These are phyloP conservation scores for Dunckerocampus dactyliophorus DNA, from an alignment of 2,113 vertebrate species.

Conservation along the genomic window DNA sequence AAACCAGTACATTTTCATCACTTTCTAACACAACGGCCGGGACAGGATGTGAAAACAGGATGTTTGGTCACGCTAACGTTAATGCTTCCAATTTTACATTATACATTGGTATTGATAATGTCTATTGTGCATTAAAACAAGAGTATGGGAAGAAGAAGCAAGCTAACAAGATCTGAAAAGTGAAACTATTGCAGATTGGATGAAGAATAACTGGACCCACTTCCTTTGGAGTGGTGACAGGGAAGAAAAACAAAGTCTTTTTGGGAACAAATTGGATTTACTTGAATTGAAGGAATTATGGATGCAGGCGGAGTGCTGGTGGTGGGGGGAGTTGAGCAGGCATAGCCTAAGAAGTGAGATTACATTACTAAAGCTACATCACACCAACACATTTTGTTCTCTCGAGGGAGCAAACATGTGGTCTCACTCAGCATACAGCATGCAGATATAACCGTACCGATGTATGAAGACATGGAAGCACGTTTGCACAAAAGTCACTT, in stretches of 20 bases:
- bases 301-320: constrained; percentile 11
- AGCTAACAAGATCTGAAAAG: constrained; percentile 4
- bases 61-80: too few species aligned
- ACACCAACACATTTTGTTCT: constrained; percentile 21
- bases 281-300: constrained; percentile 39
- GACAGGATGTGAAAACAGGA: too few species aligned
- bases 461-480: neutral
- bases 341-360: constrained; percentile 53
- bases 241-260: constrained; percentile 45
- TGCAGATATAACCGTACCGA: too few species aligned
- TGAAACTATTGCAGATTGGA: too few species aligned
- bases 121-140: too few species aligned
- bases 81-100: too few species aligned
- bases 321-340: constrained; percentile 18
- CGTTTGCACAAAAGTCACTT: constrained; percentile 21
- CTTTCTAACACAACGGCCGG: too few species aligned
- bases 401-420: too few species aligned
- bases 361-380: constrained; percentile 50
- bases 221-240: constrained; percentile 40
- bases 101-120: too few species aligned
- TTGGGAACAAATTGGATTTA: constrained; percentile 48
- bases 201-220: constrained; percentile 35
- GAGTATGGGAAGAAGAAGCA: too few species aligned
- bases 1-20: too few species aligned
- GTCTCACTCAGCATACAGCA: too few species aligned